phyloP scores from a whole-genome alignment of 2,797 vertebrate species.

The Anguilla marmorata region DNA sequence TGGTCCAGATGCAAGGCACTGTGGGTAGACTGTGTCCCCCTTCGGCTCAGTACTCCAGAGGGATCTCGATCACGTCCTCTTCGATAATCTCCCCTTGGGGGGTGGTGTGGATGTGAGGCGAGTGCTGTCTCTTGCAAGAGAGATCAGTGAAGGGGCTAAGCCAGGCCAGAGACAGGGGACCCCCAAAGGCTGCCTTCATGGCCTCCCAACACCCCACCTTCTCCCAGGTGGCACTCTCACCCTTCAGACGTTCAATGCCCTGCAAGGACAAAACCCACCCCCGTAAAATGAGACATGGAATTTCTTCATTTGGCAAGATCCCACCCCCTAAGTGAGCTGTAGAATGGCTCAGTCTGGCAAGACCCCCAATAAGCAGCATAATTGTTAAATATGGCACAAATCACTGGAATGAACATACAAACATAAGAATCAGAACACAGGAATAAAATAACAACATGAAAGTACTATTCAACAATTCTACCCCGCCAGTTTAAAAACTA shows the following conservation, averaged over 20 bases:
- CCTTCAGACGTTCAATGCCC: slow-evolving; percentile 34
- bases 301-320: neutral
- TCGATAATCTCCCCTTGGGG: slow-evolving; percentile 12
- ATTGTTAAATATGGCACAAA: neutral
- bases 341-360: neutral
- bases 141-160: slow-evolving; percentile 70
- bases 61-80: slow-evolving; percentile 40
- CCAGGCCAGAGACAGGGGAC: slow-evolving; percentile 68
- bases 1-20: slow-evolving; percentile 1
- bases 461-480: neutral
- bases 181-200: slow-evolving; percentile 67
- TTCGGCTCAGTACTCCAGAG: slow-evolving; percentile 23
- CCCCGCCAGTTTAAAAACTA: neutral
- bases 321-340: neutral
- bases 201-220: slow-evolving; percentile 60
- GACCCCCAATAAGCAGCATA: neutral
- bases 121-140: neutral
- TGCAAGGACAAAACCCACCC: neutral
- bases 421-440: neutral
- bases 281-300: neutral
- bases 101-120: neutral
- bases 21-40: neutral
- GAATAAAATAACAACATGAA: neutral
- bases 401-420: neutral
- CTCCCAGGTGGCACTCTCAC: slow-evolving; percentile 67